Evolutionary conservation across 2,888 invertebrate genomes (phyloP).

Genomic region (Lordiphosa andalusiaca): DNA sequence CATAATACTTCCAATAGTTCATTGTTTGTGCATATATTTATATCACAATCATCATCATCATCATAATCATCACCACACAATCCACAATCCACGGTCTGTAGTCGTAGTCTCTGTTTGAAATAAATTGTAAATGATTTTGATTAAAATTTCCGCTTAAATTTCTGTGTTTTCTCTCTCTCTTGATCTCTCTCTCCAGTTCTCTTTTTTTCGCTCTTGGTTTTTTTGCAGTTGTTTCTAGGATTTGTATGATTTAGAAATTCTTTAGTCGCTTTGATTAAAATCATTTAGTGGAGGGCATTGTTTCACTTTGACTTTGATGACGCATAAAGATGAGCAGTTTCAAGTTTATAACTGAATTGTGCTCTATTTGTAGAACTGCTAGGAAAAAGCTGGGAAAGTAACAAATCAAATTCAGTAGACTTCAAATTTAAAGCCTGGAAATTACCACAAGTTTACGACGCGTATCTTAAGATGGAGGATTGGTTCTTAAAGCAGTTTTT

Average conservation of each 20-base stretch:
- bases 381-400: too few relatives aligned
- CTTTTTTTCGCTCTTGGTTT: slow-evolving; percentile 5
- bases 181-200: slow-evolving; percentile 6
- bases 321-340: slow-evolving; percentile 13
- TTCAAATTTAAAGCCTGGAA: too few relatives aligned
- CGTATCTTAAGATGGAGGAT: too few relatives aligned
- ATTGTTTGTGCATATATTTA: slow-evolving; percentile 39
- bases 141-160: slow-evolving; percentile 70
- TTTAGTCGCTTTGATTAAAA: slow-evolving; percentile 24
- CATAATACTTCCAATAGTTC: slow-evolving; percentile 42
- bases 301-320: slow-evolving; percentile 14
- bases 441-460: too few relatives aligned
- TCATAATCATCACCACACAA: too few relatives aligned
- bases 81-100: slow-evolving; percentile 8
- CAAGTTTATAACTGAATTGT: background rate
- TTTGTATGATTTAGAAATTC: slow-evolving; percentile 35
- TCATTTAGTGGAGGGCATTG: slow-evolving; percentile 28
- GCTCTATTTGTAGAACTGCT: too few relatives aligned
- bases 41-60: slow-evolving; percentile 9
- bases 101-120: slow-evolving; percentile 55
- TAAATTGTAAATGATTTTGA: slow-evolving; percentile 71
- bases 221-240: slow-evolving; percentile 8
- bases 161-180: slow-evolving; percentile 25
- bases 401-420: too few relatives aligned
- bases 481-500: too few relatives aligned